Conservation (phyloP, 1,140 invertebrate species). For the Carposina sasakii region DNA sequence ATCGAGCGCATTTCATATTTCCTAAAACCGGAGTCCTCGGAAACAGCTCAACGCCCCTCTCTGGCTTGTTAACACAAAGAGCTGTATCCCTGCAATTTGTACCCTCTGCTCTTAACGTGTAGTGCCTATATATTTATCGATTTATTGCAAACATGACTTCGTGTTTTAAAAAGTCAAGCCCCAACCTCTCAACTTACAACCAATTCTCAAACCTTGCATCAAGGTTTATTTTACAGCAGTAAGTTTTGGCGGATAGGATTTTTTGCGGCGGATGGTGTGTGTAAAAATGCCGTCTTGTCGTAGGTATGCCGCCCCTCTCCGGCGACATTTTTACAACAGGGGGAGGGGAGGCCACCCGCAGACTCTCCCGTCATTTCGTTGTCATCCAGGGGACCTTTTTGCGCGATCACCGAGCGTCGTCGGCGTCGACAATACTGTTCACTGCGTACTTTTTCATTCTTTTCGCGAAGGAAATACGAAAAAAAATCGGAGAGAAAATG, state of each 20-base stretch:
- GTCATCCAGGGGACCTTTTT: conserved; percentile 67
- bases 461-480: conserved; percentile 62
- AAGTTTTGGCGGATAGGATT: conserved; percentile 44
- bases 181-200: no score
- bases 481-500: conserved; percentile 57
- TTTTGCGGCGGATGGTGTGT: conserved; percentile 38
- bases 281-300: conserved; percentile 69
- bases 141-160: conserved; percentile 58
- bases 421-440: conserved; percentile 68
- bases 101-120: conserved; percentile 51
- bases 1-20: conserved; percentile 56
- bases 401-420: conserved; percentile 58
- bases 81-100: conserved; percentile 66
- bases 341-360: conserved; percentile 50
- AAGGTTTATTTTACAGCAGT: no score
- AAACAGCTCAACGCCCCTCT: conserved; percentile 48
- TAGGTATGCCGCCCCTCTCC: conserved; percentile 54
- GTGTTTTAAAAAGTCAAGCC: conserved; percentile 57
- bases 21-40: conserved; percentile 54
- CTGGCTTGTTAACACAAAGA: conserved; percentile 52
- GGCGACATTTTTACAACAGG: conserved; percentile 60
- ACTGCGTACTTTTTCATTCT: conserved; percentile 68
- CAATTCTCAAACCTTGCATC: no score
- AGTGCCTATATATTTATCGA: conserved; percentile 69
- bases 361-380: conserved; percentile 66